Conservation (phyloP, 1,140 invertebrate species). For the Saccostrea glomerata region DNA sequence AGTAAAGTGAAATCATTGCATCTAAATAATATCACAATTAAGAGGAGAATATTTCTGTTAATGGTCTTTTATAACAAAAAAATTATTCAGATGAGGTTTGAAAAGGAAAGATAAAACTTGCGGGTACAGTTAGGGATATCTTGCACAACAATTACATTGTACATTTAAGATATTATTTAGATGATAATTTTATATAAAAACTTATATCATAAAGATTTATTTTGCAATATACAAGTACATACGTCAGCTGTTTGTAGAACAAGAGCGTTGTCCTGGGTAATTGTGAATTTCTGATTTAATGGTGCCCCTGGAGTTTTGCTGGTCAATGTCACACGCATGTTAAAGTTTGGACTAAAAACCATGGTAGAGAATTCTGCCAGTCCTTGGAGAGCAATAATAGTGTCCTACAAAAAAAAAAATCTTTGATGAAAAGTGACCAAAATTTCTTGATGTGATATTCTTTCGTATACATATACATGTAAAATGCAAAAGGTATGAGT, state of each 20-base stretch:
- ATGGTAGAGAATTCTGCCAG: conserved; percentile 75
- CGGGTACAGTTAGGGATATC: too few relatives aligned
- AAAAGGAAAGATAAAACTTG: too few relatives aligned
- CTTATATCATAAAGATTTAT: too few relatives aligned
- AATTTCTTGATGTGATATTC: too few relatives aligned
- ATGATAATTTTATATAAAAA: background rate
- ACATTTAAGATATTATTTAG: background rate
- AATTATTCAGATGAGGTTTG: too few relatives aligned
- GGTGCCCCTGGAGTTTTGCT: conserved; percentile 32
- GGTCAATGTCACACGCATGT: conserved; percentile 58
- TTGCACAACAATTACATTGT: background rate
- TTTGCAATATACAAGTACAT: conserved; percentile 47
- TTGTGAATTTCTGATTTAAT: conserved; percentile 55
- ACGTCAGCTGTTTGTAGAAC: conserved; percentile 70
- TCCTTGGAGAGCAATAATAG: conserved; percentile 79
- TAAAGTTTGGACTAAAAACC: conserved; percentile 62
- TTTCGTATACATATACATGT: too few relatives aligned
- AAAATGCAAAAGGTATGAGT: too few relatives aligned
- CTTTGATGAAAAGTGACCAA: background rate
- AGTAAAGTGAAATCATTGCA: background rate
- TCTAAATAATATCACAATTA: too few relatives aligned
- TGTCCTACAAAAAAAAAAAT: conserved; percentile 80
- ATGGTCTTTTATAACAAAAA: too few relatives aligned
- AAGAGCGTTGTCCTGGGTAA: conserved; percentile 68
- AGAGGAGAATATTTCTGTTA: too few relatives aligned